These are phyloP conservation scores for Perodicticus potto DNA, from an alignment of 2,797 vertebrate species.

Conservation along the genomic window DNA sequence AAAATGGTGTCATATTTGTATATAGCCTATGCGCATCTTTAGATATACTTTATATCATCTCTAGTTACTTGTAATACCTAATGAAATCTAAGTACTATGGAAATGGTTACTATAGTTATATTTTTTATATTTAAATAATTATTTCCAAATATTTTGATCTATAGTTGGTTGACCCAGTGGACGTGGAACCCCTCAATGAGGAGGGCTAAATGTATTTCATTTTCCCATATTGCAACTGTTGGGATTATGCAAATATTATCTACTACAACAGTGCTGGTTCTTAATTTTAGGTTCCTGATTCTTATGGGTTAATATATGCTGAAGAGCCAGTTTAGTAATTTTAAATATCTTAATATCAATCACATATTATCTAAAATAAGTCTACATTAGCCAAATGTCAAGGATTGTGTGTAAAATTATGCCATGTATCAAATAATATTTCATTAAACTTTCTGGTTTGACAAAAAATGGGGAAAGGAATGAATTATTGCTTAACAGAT, in stretches of 20 bases:
- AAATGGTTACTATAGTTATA: neutral
- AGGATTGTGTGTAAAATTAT: neutral
- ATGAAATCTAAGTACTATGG: neutral
- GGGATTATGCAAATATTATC: neutral
- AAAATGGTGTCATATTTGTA: neutral
- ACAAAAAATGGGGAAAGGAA: neutral
- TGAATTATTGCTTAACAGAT: neutral
- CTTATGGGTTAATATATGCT: neutral
- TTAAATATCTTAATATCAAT: conserved; percentile 6
- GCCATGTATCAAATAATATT: neutral
- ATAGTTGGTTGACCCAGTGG: neutral
- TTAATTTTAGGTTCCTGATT: neutral
- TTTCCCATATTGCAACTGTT: neutral
- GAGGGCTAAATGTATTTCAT: neutral
- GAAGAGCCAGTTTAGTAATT: neutral
- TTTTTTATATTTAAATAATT: neutral
- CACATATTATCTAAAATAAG: neutral
- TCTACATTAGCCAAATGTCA: neutral
- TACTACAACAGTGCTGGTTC: neutral
- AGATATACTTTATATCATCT: too few species aligned
- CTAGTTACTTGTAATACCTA: neutral
- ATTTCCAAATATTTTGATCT: too few species aligned
- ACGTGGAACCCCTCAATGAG: neutral
- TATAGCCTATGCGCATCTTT: too few species aligned
- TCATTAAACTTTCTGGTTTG: neutral